Base-by-base conservation (phyloP, 1,140 invertebrate species). In the Cyclargus thomasi region DNA sequence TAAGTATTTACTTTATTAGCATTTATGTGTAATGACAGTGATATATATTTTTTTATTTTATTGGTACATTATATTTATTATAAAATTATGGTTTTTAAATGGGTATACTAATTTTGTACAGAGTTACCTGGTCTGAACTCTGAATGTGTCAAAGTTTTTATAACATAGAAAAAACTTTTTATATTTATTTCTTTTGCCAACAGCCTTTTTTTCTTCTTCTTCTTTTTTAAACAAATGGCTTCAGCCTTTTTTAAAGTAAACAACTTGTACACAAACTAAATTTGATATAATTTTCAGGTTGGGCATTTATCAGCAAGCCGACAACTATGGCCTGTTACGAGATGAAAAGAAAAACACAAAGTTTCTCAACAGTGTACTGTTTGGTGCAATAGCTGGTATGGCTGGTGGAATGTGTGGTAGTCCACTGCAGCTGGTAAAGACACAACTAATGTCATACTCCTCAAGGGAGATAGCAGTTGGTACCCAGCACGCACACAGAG, bases 391-490 rank as follows among this genome's bases (percentile, higher is more conserved):
- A n/a, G 75, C 90, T 17, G 90, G 90, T 4, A 85, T 87, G 76
- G 74, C 77, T 23, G 90, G 89, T 17, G 90, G 81, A 0, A 74
- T 88, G 16, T 82, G 86, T 39, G 90, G 90, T 0, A 91, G 96
- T 87, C 97, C 97, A 0, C 92, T 97, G 17, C 97, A 96, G 80
- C 83, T 98, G 88, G 92, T 98, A 6, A 99, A 99, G 91, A 98
- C 96, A 0, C 97, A 98, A 80, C 87, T 98, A 6, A 97, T 98
- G 91, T 94, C 97, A 0, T 94, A 95, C 77, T 94, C 95, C 1
- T 94, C 94, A 0, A 88, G 92, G 66, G 90, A 92, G 63, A 97
- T 98, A 74, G 97, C 97, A 6, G 97, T 98, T 0, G 97, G 97
- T 0, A 93, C 95, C 80, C 97, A 98, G 77, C 97, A 98, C 80